phyloP scores from a whole-genome alignment of 2,113 vertebrate genomes.

The Lagopus muta region DNA sequence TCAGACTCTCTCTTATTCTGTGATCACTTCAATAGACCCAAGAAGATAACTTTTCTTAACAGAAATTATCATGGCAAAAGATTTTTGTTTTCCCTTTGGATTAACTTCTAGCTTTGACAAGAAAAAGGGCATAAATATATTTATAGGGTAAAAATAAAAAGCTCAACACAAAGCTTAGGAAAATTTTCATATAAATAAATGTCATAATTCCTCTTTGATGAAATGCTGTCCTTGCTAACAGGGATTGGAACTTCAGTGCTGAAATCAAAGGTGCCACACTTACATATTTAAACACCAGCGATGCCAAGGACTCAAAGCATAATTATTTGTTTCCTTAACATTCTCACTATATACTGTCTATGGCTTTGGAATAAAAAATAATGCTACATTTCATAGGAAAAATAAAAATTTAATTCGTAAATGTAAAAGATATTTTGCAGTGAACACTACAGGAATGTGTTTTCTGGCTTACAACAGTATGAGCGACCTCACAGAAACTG shows the following conservation, averaged over 20 bases:
- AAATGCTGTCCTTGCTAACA: not conserved
- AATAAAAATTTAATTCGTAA: not conserved
- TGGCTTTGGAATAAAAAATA: not conserved
- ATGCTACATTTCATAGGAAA: not conserved
- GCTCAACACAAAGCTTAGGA: not conserved
- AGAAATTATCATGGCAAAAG: not conserved
- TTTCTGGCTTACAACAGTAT: not conserved
- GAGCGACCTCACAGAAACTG: not conserved
- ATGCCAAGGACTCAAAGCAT: not conserved
- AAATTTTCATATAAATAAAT: not conserved
- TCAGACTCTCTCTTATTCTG: not conserved
- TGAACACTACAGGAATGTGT: not conserved
- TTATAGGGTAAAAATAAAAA: not conserved
- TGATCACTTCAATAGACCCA: slow-evolving; percentile 23
- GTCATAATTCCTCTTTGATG: not conserved
- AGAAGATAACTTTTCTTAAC: slow-evolving; percentile 1
- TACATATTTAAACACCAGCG: not conserved
- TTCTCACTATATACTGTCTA: not conserved
- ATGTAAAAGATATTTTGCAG: not conserved
- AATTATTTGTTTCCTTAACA: not conserved
- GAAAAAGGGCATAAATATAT: not conserved
- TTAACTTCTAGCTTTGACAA: not conserved
- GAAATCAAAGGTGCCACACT: not conserved
- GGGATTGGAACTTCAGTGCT: not conserved
- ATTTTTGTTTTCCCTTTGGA: slow-evolving; percentile 4